Percentiles rank a stretch among this genome's conserved stretches.
Conservation (phyloP, 2,888 invertebrate genomes). For the Polyommatus icarus region DNA sequence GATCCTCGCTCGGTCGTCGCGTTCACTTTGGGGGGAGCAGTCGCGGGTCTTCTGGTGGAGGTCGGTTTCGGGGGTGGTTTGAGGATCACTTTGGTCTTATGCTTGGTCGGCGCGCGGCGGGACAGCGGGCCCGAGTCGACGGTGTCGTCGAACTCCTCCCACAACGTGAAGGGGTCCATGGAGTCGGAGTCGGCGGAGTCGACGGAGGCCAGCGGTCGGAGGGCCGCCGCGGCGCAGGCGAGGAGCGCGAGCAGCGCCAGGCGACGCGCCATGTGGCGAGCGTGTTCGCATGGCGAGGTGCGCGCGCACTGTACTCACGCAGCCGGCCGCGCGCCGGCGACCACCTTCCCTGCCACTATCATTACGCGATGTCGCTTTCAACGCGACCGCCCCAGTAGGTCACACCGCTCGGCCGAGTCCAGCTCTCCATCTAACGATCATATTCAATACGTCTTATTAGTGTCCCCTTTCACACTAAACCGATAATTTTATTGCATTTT, state of each 20-base stretch:
- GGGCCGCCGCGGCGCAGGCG: conserved; percentile 61
- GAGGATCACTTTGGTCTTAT: conserved; percentile 60
- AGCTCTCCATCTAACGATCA: conserved; percentile 46
- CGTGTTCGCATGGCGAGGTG: conserved; percentile 79
- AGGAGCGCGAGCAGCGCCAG: conserved; percentile 75
- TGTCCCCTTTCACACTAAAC: conserved; percentile 36
- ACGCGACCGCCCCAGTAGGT: conserved; percentile 66
- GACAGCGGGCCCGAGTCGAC: conserved; percentile 56
- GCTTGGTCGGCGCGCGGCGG: conserved; percentile 46
- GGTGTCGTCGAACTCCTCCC: conserved; percentile 68
- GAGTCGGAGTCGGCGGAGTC: conserved; percentile 59
- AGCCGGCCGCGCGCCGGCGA: conserved; percentile 50
- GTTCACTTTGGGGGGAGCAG: neutral
- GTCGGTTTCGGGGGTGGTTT: conserved; percentile 61
- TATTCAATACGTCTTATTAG: conserved; percentile 38
- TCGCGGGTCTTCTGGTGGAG: conserved; percentile 54
- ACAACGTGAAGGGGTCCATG: conserved; percentile 60
- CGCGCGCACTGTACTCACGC: conserved; percentile 71
- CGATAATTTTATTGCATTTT: conserved; percentile 25
- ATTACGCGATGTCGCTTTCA: conserved; percentile 72
- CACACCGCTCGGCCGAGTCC: conserved; percentile 52
- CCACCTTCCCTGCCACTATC: conserved; percentile 65
- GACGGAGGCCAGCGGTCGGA: conserved; percentile 53
- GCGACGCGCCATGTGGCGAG: conserved; percentile 76
- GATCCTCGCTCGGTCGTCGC: conserved; percentile 2